phyloP scores from a whole-genome alignment of 2,797 vertebrate genomes.

The Schizopygopsis malacanthus region DNA sequence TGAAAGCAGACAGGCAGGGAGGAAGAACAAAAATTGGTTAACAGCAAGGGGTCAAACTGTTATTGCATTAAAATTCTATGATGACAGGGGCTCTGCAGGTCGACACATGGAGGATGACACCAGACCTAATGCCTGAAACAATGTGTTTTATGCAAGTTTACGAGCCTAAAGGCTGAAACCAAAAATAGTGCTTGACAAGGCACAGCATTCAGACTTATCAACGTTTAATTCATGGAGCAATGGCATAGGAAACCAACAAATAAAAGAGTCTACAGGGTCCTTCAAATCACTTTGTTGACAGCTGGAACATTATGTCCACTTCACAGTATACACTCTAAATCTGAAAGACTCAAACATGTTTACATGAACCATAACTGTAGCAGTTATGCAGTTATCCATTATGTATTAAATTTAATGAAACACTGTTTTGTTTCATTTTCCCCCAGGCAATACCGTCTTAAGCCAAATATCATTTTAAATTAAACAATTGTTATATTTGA shows the following conservation, averaged over 20 bases:
- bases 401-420: slow-evolving; percentile 16
- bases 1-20: slow-evolving; percentile 22
- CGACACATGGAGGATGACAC: slow-evolving; percentile 24
- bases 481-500: background rate
- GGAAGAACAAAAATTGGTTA: slow-evolving; percentile 20
- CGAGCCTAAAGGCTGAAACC: slow-evolving; percentile 2
- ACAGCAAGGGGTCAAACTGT: slow-evolving; percentile 38
- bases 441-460: background rate
- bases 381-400: background rate
- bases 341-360: slow-evolving; percentile 6
- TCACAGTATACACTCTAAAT: slow-evolving; percentile 19
- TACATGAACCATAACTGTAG: background rate
- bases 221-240: slow-evolving; percentile 21
- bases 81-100: slow-evolving; percentile 21
- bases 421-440: background rate
- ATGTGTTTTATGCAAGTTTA: slow-evolving; percentile 21
- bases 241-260: slow-evolving; percentile 5
- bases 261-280: background rate
- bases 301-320: slow-evolving; percentile 40
- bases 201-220: slow-evolving; percentile 21
- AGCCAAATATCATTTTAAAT: background rate
- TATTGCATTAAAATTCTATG: slow-evolving; percentile 8
- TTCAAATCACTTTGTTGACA: slow-evolving; percentile 30
- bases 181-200: slow-evolving; percentile 1
- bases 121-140: background rate